Evolutionary conservation across 2,888 invertebrate genomes (phyloP), one percentile per base, ranked within the genome.

Genomic region (Drosophila meridiana): DNA sequence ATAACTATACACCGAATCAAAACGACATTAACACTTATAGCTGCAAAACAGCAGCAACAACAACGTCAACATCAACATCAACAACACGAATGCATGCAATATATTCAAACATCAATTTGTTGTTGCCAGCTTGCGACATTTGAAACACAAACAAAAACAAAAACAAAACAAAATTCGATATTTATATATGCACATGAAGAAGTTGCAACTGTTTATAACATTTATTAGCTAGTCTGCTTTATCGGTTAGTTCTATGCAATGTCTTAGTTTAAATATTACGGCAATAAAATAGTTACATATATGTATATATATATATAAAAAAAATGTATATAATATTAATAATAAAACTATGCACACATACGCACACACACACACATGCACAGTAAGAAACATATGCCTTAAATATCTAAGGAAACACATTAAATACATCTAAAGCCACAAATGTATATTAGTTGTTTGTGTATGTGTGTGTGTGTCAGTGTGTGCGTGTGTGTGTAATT

Each of bases 351-450:
- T 48, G 14, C 60, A 32, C 20, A 30, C 48, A 7, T 28, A 48
- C 30, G 30, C 13, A 3, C 38, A 28, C 30, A 30, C 36, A 48
- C 38, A 34, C 43, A 30, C 32, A 47, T 47, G 32, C 26, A 34
- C 6, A n/a, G 9, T 50, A 7, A 57, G 14, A 34, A 26, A 34
- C 14, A 36, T 32, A 43, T 59, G n/a, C 47, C 71, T 83, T 66
- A 78, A 34, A 14, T 20, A 20, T 53, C 69, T 76, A 68, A 26
- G 61, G 55, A 64, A 67, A 77, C 64, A 64, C 66, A 57, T 55
- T 66, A 47, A 68, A 76, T 75, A 84, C 83, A 78, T 84, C 87
- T 83, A 83, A 83, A 83, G 83, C 87, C 87, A 83, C 71, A 40
- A 56, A 71, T 74, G 69, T 78, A 42, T 61, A 68, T 75, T 80